Evolutionary conservation across 35 echinoderm and acorn worm species (phyloP).

Genomic region (Apostichopus californicus): DNA sequence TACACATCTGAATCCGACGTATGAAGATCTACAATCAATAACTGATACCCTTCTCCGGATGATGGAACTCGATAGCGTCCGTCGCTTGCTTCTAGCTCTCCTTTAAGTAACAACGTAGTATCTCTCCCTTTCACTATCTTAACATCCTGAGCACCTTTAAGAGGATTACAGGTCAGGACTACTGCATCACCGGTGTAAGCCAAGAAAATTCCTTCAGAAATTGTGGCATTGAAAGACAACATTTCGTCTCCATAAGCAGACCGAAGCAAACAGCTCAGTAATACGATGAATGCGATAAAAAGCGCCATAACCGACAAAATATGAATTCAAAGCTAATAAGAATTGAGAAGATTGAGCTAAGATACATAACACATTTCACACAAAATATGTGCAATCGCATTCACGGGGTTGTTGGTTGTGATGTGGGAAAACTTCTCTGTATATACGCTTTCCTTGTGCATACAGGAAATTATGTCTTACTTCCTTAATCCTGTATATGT

Average conservation of each 20-base stretch:
- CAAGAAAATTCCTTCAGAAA: not conserved
- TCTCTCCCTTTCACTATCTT: not conserved
- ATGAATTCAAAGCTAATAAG: not conserved
- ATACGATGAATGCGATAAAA: not conserved
- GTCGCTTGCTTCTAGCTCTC: no score
- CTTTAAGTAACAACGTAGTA: not conserved
- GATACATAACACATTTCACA: no score
- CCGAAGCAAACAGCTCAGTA: not conserved
- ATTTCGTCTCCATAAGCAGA: not conserved
- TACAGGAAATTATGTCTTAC: no score
- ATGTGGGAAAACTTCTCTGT: no score
- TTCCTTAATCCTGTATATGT: no score
- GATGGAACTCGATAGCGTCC: not conserved
- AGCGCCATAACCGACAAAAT: not conserved
- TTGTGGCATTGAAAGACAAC: not conserved
- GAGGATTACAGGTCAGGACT: not conserved
- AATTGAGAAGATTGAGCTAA: no score
- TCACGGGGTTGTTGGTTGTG: no score
- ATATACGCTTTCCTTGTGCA: no score
- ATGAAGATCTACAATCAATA: not conserved
- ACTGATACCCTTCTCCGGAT: not conserved
- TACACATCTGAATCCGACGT: not conserved
- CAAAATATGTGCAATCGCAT: no score
- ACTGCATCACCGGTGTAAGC: not conserved
- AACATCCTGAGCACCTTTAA: not conserved